phyloP scores from a whole-genome alignment of 1,140 invertebrate species.

The Pseudomyrmex sp. region DNA sequence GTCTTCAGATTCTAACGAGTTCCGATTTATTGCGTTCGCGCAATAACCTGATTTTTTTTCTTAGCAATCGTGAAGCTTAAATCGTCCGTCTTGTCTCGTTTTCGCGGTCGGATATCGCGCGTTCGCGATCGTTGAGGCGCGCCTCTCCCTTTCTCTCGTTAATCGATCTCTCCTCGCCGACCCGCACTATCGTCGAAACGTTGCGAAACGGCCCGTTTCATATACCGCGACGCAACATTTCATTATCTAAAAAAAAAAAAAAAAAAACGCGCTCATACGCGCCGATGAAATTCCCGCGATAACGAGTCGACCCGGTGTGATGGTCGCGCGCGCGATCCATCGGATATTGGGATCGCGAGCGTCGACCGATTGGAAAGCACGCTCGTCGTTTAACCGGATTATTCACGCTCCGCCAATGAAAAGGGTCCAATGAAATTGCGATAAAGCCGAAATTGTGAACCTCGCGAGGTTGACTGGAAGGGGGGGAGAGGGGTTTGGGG shows the following conservation, averaged over 20 bases:
- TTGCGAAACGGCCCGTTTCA: conserved; percentile 7
- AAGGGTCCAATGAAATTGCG: conserved; percentile 78
- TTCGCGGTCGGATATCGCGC: conserved; percentile 1
- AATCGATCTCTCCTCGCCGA: conserved; percentile 20
- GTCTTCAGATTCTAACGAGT: conserved; percentile 19
- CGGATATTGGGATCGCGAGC: conserved; percentile 66
- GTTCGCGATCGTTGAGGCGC: conserved; percentile 32
- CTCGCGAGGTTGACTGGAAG: conserved; percentile 44
- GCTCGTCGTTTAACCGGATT: conserved; percentile 77
- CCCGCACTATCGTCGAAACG: neutral
- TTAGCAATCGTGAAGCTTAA: neutral
- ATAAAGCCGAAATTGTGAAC: conserved; percentile 76
- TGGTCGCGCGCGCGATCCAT: conserved; percentile 31
- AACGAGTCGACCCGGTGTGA: conserved; percentile 35
- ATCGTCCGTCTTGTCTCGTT: conserved; percentile 21
- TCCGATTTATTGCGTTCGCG: conserved; percentile 12
- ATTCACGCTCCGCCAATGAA: conserved; percentile 73
- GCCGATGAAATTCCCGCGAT: conserved; percentile 56
- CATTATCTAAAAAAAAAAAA: conserved; percentile 45
- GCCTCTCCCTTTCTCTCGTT: neutral
- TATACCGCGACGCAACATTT: conserved; percentile 14
- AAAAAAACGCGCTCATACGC: conserved; percentile 38
- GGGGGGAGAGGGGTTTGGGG: neutral
- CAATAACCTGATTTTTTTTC: conserved; percentile 17
- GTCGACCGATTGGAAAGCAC: conserved; percentile 67